Conservation (phyloP, 2,113 vertebrate species). For the Ia io region DNA sequence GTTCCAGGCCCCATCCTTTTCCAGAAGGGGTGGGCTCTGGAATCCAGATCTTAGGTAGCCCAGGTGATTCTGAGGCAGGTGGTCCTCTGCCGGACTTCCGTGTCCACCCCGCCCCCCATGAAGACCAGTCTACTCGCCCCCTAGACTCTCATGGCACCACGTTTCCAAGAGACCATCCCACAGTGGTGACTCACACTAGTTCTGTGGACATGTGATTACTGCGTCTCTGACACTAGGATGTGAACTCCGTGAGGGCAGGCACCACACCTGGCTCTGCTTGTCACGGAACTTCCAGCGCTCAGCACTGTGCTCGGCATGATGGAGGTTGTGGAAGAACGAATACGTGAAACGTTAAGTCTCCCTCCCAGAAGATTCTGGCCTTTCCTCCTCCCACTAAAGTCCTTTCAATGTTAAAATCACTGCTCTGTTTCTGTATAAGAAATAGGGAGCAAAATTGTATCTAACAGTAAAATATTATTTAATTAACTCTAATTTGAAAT, state of each 20-base stretch:
- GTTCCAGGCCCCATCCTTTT: neutral
- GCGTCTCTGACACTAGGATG: neutral
- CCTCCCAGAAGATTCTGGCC: neutral
- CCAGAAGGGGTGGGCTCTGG: neutral
- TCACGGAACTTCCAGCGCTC: neutral
- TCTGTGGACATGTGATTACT: neutral
- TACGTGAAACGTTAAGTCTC: neutral
- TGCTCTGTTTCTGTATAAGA: constrained; percentile 11
- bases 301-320: neutral
- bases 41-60: neutral
- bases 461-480: neutral
- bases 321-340: neutral
- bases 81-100: neutral
- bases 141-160: neutral
- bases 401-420: constrained; percentile 28
- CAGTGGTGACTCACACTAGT: neutral
- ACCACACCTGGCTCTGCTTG: neutral
- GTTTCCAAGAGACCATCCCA: neutral
- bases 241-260: neutral
- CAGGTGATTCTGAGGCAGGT: neutral
- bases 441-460: neutral
- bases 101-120: rapidly evolving
- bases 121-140: neutral
- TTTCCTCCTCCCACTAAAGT: neutral
- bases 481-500: neutral